Evolutionary conservation across 2,113 vertebrate genomes (phyloP).

Genomic region (Panurus biarmicus): DNA sequence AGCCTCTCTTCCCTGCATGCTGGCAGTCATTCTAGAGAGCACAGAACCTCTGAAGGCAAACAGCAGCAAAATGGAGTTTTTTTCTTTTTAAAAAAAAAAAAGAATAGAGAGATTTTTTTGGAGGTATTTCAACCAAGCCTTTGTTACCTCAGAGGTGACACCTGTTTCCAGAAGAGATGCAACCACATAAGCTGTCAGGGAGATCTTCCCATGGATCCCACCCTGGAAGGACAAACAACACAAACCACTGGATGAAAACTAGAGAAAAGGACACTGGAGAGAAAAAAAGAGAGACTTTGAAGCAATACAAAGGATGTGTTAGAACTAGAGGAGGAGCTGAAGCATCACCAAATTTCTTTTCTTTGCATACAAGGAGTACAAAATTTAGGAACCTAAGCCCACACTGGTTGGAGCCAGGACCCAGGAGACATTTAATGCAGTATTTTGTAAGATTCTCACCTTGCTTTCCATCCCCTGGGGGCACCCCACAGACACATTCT

Average conservation of each 20-base stretch:
- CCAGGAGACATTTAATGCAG: background rate
- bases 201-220: slow-evolving; percentile 87
- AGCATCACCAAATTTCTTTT: background rate
- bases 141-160: slow-evolving; percentile 81
- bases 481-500: background rate
- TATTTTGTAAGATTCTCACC: background rate
- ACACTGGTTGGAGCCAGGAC: background rate
- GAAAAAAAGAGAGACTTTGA: background rate
- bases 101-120: background rate
- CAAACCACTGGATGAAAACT: background rate
- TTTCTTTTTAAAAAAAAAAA: background rate
- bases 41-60: background rate
- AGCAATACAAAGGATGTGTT: background rate
- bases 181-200: slow-evolving; percentile 88
- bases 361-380: background rate
- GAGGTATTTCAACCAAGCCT: background rate
- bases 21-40: background rate
- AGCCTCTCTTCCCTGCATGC: background rate
- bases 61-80: background rate
- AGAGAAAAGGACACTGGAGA: background rate
- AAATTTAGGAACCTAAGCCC: background rate
- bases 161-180: slow-evolving; percentile 87
- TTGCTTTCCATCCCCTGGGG: background rate
- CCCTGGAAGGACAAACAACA: slow-evolving; percentile 68
- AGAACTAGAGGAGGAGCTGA: background rate